A percentile compares a stretch with the other conserved stretches of the same genome.
Evolutionary conservation across 1,140 invertebrate species (phyloP).

Genomic region (Drusus annulatus): DNA sequence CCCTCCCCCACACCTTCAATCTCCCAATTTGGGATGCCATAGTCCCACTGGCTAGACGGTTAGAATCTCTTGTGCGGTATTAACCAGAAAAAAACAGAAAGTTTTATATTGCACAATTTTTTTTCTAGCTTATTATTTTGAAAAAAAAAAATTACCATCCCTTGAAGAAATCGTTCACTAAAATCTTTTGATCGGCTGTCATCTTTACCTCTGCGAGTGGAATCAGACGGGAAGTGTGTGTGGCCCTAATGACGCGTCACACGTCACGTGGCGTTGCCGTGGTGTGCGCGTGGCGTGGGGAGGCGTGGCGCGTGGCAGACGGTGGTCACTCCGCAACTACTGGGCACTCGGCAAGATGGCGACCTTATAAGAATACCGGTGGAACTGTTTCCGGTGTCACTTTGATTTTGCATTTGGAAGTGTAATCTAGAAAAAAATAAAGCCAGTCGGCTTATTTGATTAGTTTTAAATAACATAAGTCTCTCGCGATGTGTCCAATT

Average conservation of each 20-base stretch:
- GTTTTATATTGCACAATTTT: no score
- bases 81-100: no score
- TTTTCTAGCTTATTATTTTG: no score
- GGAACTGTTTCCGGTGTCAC: conserved; percentile 22
- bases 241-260: conserved; percentile 1
- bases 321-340: background rate
- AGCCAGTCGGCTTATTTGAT: background rate
- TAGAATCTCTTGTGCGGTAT: no score
- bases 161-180: background rate
- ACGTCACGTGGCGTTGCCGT: background rate
- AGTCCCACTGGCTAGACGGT: no score
- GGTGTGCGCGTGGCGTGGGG: no score
- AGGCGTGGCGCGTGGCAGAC: background rate
- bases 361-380: conserved; percentile 23
- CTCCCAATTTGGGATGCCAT: no score
- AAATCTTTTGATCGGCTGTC: conserved; percentile 31
- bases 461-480: background rate
- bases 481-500: no score
- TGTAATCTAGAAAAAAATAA: conserved; percentile 2
- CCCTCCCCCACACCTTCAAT: no score
- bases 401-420: conserved; percentile 33
- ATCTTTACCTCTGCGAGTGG: background rate
- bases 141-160: no score
- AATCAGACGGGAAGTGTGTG: background rate
- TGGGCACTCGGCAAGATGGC: background rate